phyloP scores from a whole-genome alignment of 2,797 vertebrate species.

The Neosilurus hyrtlii region DNA sequence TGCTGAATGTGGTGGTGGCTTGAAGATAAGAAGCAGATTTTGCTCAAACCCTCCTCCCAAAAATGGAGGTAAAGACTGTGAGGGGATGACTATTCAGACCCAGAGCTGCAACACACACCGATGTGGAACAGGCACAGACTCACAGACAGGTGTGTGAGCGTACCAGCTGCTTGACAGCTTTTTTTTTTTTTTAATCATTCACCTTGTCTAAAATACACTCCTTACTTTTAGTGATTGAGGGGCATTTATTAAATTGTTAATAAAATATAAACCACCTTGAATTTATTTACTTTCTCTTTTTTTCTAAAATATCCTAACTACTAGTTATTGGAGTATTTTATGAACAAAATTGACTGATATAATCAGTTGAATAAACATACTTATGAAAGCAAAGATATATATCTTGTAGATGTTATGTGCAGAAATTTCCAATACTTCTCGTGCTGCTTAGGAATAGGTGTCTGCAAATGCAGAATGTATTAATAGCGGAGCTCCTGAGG shows the following conservation, averaged over 20 bases:
- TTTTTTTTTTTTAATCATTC: not conserved
- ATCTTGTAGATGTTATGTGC: not conserved
- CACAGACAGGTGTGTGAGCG: constrained; percentile 65
- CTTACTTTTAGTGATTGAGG: not conserved
- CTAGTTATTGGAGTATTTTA: not conserved
- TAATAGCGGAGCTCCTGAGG: too few species aligned
- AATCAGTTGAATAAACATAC: not conserved
- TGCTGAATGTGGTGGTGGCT: constrained; percentile 76
- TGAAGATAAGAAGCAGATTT: constrained; percentile 71
- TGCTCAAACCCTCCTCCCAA: constrained; percentile 85
- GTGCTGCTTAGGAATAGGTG: too few species aligned
- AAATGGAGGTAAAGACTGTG: constrained; percentile 78
- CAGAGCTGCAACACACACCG: constrained; percentile 79
- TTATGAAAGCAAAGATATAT: not conserved
- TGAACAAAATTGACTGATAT: not conserved
- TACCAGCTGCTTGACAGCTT: not conserved
- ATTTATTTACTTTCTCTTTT: not conserved
- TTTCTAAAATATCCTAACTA: not conserved
- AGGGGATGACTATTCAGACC: constrained; percentile 74
- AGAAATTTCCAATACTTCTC: not conserved
- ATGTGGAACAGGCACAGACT: constrained; percentile 63
- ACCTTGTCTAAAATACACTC: not conserved
- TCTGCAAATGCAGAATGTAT: too few species aligned
- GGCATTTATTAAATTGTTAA: not conserved
- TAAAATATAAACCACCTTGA: not conserved